A percentile compares a stretch with the other conserved stretches of the same genome.
Conservation (phyloP, 30 jellyfish, hydroid and myxozoan species). For the Clytia hemisphaerica region DNA sequence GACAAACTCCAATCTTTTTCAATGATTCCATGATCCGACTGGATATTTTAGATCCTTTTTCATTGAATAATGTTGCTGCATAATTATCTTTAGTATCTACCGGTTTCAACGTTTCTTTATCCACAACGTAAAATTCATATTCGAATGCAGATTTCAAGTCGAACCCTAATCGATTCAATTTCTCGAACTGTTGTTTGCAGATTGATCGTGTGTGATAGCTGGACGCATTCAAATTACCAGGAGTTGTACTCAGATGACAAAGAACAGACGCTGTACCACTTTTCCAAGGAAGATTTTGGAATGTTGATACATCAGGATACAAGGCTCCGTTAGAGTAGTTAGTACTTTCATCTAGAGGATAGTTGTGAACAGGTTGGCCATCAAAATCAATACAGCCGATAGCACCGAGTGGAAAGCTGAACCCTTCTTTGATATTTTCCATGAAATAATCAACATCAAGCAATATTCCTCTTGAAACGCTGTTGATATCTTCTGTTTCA, state of each 20-base stretch:
- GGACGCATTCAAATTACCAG: not conserved
- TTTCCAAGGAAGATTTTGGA: conserved; percentile 18
- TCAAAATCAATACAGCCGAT: too few relatives aligned
- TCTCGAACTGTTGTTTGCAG: conserved; percentile 19
- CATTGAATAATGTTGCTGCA: too few relatives aligned
- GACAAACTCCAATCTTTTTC: not conserved
- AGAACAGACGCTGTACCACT: conserved; percentile 5
- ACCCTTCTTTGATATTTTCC: too few relatives aligned
- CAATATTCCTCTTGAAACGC: too few relatives aligned
- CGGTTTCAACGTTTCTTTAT: not conserved
- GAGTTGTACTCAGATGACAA: not conserved
- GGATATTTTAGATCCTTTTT: too few relatives aligned
- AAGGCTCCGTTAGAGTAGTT: not conserved
- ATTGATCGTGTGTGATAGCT: not conserved
- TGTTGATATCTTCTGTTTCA: too few relatives aligned
- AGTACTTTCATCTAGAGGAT: too few relatives aligned
- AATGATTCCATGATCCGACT: conserved; percentile 15
- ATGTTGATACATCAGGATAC: conserved; percentile 27
- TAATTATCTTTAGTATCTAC: too few relatives aligned
- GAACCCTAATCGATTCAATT: not conserved
- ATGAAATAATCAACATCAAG: too few relatives aligned
- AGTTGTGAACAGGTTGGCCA: too few relatives aligned
- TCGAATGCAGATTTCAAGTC: conserved; percentile 16
- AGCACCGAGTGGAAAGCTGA: too few relatives aligned
- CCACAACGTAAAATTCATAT: conserved; percentile 15